These are phyloP conservation scores for Drosophila silvestris DNA, from an alignment of 2,888 invertebrate genomes.

Conservation along the genomic window DNA sequence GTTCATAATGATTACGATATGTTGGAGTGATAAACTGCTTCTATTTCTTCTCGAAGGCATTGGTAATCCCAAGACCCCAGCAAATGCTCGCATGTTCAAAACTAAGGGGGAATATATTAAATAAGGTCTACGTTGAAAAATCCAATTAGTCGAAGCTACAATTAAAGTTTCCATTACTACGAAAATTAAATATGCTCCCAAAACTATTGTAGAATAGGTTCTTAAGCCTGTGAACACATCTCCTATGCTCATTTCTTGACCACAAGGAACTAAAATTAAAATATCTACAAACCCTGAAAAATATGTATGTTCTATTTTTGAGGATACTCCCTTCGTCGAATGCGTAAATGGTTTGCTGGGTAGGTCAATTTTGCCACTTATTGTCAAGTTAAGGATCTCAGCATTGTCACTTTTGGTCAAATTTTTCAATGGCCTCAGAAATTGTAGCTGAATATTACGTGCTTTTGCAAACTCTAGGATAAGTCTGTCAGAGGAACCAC, in stretches of 20 bases:
- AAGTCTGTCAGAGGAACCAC: background rate
- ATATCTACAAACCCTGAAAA: background rate
- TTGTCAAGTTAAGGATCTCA: background rate
- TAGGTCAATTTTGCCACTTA: slow-evolving; percentile 18
- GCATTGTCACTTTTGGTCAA: background rate
- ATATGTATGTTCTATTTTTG: background rate
- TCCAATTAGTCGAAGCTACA: background rate
- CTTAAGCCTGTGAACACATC: slow-evolving; percentile 27
- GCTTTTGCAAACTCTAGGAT: slow-evolving; percentile 14
- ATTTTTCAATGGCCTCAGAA: background rate
- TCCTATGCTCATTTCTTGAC: slow-evolving; percentile 6
- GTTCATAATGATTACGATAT: slow-evolving; percentile 40
- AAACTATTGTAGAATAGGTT: slow-evolving; percentile 12
- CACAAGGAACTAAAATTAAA: slow-evolving; percentile 45
- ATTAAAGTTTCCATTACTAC: slow-evolving; percentile 29
- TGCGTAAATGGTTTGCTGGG: background rate
- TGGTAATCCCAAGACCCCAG: slow-evolving; percentile 43
- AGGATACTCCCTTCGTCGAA: fast-evolving
- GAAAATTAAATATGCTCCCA: slow-evolving; percentile 39
- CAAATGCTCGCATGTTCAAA: slow-evolving; percentile 32
- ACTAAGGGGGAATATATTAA: slow-evolving; percentile 8
- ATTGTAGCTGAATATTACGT: slow-evolving; percentile 22
- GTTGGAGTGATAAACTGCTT: slow-evolving; percentile 28
- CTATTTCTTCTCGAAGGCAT: slow-evolving; percentile 12
- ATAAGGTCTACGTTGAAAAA: background rate